Conservation (phyloP, 2,113 vertebrate genomes). For the Pachyramphus minor region DNA sequence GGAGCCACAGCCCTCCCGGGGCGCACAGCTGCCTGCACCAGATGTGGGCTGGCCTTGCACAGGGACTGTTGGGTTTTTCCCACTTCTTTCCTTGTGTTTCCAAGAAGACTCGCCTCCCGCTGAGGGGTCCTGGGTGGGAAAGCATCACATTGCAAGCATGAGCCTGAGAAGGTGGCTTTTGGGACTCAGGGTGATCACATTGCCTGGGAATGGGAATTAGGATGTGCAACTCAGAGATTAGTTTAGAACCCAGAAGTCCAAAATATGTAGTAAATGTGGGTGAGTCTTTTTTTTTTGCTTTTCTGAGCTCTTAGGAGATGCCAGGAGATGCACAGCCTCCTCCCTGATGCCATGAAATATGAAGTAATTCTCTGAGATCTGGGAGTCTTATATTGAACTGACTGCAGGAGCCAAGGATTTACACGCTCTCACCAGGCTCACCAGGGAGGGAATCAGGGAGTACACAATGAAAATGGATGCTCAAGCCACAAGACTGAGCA, state of each 20-base stretch:
- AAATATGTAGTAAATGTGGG: not conserved
- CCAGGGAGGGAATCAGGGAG: not conserved
- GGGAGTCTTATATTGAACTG: not conserved
- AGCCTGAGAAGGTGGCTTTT: not conserved
- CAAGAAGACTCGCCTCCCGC: not conserved
- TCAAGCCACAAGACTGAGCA: not conserved
- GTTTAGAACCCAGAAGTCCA: not conserved
- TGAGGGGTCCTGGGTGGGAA: not conserved
- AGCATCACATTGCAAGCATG: not conserved
- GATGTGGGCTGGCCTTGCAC: fast-evolving
- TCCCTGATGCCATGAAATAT: fast-evolving
- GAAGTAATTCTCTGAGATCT: not conserved
- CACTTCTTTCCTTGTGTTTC: not conserved
- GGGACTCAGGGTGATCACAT: not conserved
- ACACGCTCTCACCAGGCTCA: not conserved
- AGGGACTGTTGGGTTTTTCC: not conserved
- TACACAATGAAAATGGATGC: fast-evolving
- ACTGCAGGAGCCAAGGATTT: not conserved
- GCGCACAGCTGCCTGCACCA: not conserved
- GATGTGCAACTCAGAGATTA: not conserved
- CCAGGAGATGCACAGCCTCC: not conserved
- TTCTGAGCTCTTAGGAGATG: not conserved
- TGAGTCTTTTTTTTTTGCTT: not conserved
- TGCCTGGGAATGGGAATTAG: not conserved
- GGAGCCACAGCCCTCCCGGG: not conserved